These are phyloP conservation scores for Sarotherodon lohbergeri DNA, from an alignment of 2,113 vertebrate genomes.

Conservation along the genomic window DNA sequence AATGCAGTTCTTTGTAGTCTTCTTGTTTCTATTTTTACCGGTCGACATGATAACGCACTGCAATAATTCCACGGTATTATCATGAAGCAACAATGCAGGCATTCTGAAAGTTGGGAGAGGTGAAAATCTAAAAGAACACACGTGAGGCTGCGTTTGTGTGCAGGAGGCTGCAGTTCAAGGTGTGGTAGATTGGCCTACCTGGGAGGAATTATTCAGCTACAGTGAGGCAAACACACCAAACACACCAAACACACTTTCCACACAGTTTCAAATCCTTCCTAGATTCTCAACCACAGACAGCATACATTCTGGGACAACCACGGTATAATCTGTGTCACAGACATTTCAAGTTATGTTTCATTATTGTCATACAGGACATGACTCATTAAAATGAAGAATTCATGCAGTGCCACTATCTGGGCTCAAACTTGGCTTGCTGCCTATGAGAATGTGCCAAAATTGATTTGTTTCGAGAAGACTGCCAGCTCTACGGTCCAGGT, in stretches of 20 bases:
- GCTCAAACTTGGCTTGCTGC: background rate
- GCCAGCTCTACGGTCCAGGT: background rate
- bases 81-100: background rate
- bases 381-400: background rate
- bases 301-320: background rate
- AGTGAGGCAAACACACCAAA: background rate
- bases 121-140: background rate
- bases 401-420: background rate
- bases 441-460: background rate
- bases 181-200: background rate
- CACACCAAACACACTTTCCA: background rate
- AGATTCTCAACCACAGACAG: background rate
- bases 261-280: background rate
- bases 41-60: background rate
- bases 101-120: background rate
- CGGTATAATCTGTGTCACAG: background rate
- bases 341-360: background rate
- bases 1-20: background rate
- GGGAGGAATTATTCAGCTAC: background rate
- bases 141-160: background rate
- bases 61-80: background rate
- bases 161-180: background rate
- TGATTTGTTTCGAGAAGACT: background rate
- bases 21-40: background rate
- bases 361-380: background rate